Evolutionary conservation across 1,140 invertebrate species (phyloP), one percentile per base, ranked within the genome.

Genomic region (Drosophila azteca): DNA sequence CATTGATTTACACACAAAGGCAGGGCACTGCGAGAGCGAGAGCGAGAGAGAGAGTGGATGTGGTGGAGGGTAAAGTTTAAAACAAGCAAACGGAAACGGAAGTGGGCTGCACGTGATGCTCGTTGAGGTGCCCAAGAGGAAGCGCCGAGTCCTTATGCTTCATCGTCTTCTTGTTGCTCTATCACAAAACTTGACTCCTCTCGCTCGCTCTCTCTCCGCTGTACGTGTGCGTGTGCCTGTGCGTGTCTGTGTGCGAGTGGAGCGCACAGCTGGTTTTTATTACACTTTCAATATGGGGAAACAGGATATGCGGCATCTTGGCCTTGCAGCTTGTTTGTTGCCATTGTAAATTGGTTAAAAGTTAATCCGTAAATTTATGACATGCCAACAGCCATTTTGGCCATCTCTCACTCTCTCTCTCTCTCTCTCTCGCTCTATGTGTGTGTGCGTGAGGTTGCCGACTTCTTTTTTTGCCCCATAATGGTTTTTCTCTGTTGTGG

Each of bases 331-430:
- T 79, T 82, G 67, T 65, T 83, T 78, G 79, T 66, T 76, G 69
- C 74, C 76, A 63, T 81, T 87, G 83, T 87, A 87, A 87, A 87
- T 87, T 87, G 83, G 83, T 87, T 88, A 88, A 87, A 87, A 87
- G 83, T 87, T 87, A 87, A 87, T 87, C 83, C 83, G 79, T 66
- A 77, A 88, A 87, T 87, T 87, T 87, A 87, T 87, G 83, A 83
- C 79, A 87, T 88, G 83, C 83, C 83, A 87, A 87, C 84, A 87
- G 76, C 79, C 79, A 88, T 87, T 79, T 69, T 69, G 49, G 60
- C 66, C 35, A 52, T 57, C 64, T 13, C 3, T 49, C 45, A 50
- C 43, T 44, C 51, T 35, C 43, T n/a, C 8, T 64, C 45, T 17
- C 35, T 13, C 35, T 13, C 35, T 4, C 35, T 29, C 41, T 74